Evolutionary conservation across 2,113 vertebrate species (phyloP).

Genomic region (Oriolus oriolus): DNA sequence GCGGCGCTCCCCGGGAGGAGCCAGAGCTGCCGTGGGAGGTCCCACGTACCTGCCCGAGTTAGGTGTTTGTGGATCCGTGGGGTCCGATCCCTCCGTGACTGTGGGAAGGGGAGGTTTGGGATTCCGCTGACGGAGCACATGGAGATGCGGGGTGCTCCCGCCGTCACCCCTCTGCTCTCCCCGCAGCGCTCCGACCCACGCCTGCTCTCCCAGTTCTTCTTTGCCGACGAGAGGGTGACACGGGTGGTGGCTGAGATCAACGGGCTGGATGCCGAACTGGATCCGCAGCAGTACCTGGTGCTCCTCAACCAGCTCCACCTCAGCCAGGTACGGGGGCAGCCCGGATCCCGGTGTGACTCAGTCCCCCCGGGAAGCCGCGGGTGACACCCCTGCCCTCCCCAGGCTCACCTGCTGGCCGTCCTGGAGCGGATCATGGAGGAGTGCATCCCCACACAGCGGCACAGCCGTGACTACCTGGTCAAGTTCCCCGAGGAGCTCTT

Average conservation of each 20-base stretch:
- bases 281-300: slow-evolving; percentile 71
- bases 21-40: neutral
- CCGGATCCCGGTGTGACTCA: fast-evolving
- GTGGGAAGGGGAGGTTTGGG: neutral
- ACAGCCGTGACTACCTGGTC: slow-evolving; percentile 70
- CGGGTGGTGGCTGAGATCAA: slow-evolving; percentile 68
- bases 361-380: fast-evolving
- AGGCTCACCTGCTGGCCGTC: slow-evolving; percentile 69
- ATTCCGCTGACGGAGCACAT: neutral
- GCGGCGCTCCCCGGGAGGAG: neutral
- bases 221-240: slow-evolving; percentile 67
- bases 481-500: slow-evolving; percentile 75
- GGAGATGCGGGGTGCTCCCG: fast-evolving
- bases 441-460: slow-evolving; percentile 64
- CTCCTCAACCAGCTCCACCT: slow-evolving; percentile 73
- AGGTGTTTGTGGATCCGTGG: neutral
- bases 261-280: slow-evolving; percentile 61
- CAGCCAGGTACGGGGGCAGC: slow-evolving; percentile 60
- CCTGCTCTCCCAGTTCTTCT: slow-evolving; percentile 73
- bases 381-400: neutral
- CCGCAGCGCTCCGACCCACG: slow-evolving; percentile 70
- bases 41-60: neutral
- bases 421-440: slow-evolving; percentile 73
- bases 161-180: neutral
- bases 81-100: no score